Evolutionary conservation across 2,888 invertebrate genomes (phyloP).

Genomic region (Heteromyza rotundicornis): DNA sequence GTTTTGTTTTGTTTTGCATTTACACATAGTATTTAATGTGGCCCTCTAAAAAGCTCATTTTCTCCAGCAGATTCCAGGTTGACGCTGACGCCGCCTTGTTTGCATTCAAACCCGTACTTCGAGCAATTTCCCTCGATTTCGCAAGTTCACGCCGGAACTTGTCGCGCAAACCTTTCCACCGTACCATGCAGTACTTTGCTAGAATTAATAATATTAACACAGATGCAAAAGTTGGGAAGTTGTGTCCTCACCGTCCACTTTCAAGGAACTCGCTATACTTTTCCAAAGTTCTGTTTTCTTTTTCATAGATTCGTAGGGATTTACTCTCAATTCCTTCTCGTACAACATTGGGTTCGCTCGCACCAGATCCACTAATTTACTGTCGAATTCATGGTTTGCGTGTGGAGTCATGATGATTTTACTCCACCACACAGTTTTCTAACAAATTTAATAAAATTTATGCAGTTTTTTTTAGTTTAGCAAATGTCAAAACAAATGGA

Average conservation of each 20-base stretch:
- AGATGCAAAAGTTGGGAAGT: neutral
- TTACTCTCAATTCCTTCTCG: conserved; percentile 39
- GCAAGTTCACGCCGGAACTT: conserved; percentile 42
- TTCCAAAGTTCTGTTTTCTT: conserved; percentile 48
- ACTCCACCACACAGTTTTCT: no score
- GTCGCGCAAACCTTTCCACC: conserved; percentile 47
- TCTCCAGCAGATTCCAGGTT: conserved; percentile 44
- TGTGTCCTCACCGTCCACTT: conserved; percentile 43
- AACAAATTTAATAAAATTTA: no score
- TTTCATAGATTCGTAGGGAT: conserved; percentile 46
- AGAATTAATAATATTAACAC: neutral
- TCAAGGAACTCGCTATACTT: conserved; percentile 46
- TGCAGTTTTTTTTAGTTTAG: no score
- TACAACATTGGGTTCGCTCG: conserved; percentile 48
- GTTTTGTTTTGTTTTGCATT: no score
- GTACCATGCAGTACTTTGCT: conserved; percentile 45
- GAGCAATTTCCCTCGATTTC: conserved; percentile 27
- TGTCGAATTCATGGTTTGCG: no score
- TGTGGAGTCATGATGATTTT: no score
- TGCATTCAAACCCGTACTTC: no score
- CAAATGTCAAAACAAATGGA: no score
- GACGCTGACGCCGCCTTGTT: no score
- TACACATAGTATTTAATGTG: conserved; percentile 34
- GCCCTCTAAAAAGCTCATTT: conserved; percentile 40
- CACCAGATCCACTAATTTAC: conserved; percentile 44